A percentile compares a stretch with the other conserved stretches of the same genome.
These are phyloP conservation scores for Periparus ater DNA, from an alignment of 2,797 vertebrate species.

Conservation along the genomic window DNA sequence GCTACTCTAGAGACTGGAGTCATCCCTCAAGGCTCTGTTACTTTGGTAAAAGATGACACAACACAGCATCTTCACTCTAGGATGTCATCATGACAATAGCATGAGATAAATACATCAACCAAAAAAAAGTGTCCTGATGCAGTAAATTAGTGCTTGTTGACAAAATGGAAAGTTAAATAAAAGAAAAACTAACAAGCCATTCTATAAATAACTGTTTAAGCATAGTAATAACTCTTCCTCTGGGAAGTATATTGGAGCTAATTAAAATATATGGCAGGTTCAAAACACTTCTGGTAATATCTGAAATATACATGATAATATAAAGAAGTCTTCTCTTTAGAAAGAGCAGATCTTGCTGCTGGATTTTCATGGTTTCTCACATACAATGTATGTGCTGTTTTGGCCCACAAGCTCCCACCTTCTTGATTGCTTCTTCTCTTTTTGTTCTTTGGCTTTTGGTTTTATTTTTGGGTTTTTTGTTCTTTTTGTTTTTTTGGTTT, in stretches of 20 bases:
- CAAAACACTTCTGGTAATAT: neutral
- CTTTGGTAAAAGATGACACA: neutral
- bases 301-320: neutral
- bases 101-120: neutral
- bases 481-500: neutral
- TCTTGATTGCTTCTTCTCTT: neutral
- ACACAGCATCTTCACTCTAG: neutral
- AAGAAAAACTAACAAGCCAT: neutral
- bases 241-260: neutral
- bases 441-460: neutral
- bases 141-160: neutral
- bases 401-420: neutral
- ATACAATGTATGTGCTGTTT: neutral
- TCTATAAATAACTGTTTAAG: neutral
- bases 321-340: neutral
- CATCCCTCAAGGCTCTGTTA: neutral
- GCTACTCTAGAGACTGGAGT: neutral
- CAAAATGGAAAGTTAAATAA: neutral
- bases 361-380: neutral
- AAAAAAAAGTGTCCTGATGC: neutral
- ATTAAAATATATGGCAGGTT: neutral
- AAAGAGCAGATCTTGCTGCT: constrained; percentile 15
- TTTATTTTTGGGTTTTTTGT: neutral
- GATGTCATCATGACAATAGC: neutral
- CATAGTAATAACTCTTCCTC: neutral